These are phyloP conservation scores for Anoplopoma fimbria DNA, from an alignment of 2,113 vertebrate genomes.

Conservation along the genomic window DNA sequence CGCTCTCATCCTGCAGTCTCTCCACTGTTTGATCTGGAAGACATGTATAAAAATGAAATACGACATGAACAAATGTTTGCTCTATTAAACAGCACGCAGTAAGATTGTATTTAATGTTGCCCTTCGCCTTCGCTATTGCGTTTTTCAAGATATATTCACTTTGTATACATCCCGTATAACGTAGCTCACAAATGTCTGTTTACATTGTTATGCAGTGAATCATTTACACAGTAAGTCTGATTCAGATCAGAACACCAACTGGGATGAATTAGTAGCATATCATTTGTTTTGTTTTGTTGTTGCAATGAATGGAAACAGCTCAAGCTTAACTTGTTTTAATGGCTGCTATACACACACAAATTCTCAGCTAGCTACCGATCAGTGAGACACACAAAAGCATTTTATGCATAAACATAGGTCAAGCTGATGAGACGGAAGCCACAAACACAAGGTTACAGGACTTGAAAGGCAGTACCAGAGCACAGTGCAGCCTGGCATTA, in stretches of 20 bases:
- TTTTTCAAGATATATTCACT: neutral
- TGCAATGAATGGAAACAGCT: neutral
- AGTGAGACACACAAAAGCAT: neutral
- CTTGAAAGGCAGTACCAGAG: too few species aligned
- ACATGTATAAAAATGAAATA: neutral
- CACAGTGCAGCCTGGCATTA: neutral
- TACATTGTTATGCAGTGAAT: neutral
- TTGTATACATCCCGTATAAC: neutral
- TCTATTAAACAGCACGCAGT: neutral
- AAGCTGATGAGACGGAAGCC: neutral
- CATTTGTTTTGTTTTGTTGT: too few species aligned
- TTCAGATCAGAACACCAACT: neutral
- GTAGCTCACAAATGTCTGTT: neutral
- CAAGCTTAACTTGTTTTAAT: neutral
- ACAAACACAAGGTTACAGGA: neutral
- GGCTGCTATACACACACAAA: neutral
- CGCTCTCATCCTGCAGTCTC: neutral
- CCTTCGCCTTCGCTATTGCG: neutral
- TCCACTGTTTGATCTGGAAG: slow-evolving; percentile 19
- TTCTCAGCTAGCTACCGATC: neutral
- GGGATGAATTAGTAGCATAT: too few species aligned
- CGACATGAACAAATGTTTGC: neutral
- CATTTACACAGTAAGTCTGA: neutral
- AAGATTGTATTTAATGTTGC: neutral
- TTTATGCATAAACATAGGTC: neutral